phyloP scores from a whole-genome alignment of 1,140 invertebrate genomes.

The Bombus haemorrhoidalis region DNA sequence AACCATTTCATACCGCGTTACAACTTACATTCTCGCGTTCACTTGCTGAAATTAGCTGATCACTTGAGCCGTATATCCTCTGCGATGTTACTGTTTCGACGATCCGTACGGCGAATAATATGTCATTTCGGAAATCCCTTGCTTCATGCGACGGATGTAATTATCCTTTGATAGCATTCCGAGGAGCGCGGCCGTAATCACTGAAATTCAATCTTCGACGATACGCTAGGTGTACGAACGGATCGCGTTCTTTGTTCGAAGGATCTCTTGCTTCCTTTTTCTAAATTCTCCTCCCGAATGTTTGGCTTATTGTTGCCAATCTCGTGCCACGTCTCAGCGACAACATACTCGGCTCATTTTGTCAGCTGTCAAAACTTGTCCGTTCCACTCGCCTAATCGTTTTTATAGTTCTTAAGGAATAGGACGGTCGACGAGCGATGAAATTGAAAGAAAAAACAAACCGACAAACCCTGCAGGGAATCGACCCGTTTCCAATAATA shows the following conservation, averaged over 20 bases:
- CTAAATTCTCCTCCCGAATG: neutral
- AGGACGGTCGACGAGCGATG: neutral
- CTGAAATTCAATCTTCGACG: neutral
- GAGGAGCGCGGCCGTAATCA: neutral
- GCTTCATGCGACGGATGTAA: too few species aligned
- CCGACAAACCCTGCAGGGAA: neutral
- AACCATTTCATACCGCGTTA: constrained; percentile 30
- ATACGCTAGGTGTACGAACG: neutral
- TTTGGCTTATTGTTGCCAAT: neutral
- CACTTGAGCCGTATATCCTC: neutral
- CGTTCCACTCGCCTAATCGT: neutral
- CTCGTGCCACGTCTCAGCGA: neutral
- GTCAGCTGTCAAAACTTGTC: neutral
- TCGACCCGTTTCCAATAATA: constrained; percentile 10
- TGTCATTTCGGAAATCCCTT: neutral
- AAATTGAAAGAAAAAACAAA: constrained; percentile 16
- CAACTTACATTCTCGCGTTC: constrained; percentile 15
- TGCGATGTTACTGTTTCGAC: too few species aligned
- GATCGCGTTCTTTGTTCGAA: neutral
- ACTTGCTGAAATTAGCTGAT: constrained; percentile 26
- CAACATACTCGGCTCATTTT: constrained; percentile 4
- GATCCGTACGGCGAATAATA: neutral
- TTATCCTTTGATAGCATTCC: neutral
- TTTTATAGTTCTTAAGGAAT: neutral
- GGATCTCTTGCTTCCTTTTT: neutral